These are phyloP conservation scores for Hydrochoerus hydrochaeris DNA, from an alignment of 2,113 vertebrate genomes.

Conservation along the genomic window DNA sequence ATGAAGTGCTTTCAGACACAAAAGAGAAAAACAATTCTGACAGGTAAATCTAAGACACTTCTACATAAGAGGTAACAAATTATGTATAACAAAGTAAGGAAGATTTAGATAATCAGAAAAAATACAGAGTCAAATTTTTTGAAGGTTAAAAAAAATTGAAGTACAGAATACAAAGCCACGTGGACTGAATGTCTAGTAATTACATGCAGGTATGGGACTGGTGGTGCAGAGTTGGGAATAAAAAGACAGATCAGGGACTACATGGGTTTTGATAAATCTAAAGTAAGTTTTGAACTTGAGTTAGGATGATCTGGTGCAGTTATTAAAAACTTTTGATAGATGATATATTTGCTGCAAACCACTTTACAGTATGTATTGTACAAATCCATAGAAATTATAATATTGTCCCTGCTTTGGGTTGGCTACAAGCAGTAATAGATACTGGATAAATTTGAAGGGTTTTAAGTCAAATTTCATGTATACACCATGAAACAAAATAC, in stretches of 20 bases:
- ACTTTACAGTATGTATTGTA: not conserved
- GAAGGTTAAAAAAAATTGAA: conserved; percentile 22
- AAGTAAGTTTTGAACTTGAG: not conserved
- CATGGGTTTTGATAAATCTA: not conserved
- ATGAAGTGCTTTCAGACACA: not conserved
- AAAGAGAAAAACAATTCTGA: conserved; percentile 9
- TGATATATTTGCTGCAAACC: not conserved
- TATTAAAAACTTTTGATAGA: not conserved
- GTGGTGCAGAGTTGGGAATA: not conserved
- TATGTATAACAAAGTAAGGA: not conserved
- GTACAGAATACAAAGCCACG: not conserved
- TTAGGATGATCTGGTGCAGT: not conserved
- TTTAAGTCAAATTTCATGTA: not conserved
- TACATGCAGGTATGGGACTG: not conserved
- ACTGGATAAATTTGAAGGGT: not conserved
- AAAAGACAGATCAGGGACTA: not conserved
- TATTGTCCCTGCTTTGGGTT: not conserved
- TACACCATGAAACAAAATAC: conserved; percentile 17
- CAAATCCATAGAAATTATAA: not conserved
- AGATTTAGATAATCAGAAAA: not conserved
- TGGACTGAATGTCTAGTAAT: not conserved
- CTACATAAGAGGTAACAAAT: not conserved
- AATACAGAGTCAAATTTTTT: not conserved
- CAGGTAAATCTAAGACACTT: not conserved
- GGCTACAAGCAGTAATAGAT: not conserved